A percentile compares a stretch with the other conserved stretches of the same genome.
Evolutionary conservation across 2,113 vertebrate species (phyloP).

Genomic region (Phasianus colchicus): DNA sequence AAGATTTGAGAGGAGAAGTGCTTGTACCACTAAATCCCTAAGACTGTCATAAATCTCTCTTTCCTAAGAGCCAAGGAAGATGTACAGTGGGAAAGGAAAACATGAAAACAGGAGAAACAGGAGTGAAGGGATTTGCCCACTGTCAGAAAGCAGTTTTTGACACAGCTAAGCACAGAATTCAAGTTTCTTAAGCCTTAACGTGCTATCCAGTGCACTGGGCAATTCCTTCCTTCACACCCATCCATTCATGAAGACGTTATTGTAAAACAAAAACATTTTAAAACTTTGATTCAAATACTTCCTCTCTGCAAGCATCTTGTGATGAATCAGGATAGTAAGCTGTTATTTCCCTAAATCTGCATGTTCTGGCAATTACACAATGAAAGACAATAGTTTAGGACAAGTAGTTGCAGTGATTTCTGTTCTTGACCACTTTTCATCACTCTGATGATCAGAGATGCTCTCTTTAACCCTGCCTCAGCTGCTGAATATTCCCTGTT

Average conservation of each 20-base stretch:
- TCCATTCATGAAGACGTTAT: neutral
- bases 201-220: neutral
- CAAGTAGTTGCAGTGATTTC: slow-evolving; percentile 18
- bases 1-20: slow-evolving; percentile 1
- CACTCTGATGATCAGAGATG: neutral
- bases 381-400: slow-evolving; percentile 33
- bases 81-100: slow-evolving; percentile 20
- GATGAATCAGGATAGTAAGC: slow-evolving; percentile 13
- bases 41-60: slow-evolving; percentile 44
- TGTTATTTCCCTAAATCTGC: slow-evolving; percentile 20
- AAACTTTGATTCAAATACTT: slow-evolving; percentile 7
- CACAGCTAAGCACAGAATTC: neutral
- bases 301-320: neutral
- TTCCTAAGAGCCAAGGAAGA: slow-evolving; percentile 17
- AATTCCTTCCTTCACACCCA: neutral
- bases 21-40: slow-evolving; percentile 13
- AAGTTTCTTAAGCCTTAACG: neutral
- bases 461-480: neutral
- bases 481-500: slow-evolving; percentile 18
- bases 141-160: neutral
- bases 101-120: neutral
- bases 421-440: slow-evolving; percentile 44
- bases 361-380: slow-evolving; percentile 37
- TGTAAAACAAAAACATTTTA: neutral
- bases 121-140: neutral